Base-by-base conservation (phyloP, 2,888 invertebrate genomes). In the Polydrusus pterygomalis region DNA sequence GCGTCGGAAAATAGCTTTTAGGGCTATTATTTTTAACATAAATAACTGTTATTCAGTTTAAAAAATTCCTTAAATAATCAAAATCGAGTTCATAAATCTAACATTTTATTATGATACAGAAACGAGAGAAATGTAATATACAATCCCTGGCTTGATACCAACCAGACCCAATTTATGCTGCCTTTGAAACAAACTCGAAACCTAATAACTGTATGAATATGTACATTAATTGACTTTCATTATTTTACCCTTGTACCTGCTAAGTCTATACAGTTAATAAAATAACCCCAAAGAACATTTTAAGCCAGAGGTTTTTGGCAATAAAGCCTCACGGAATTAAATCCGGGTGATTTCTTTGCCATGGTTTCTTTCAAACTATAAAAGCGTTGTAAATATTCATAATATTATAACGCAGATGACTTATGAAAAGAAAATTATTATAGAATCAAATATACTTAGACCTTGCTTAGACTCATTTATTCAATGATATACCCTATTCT, bases 201-300 rank as follows among this genome's bases (percentile, higher is more conserved):
- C 47, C 17, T 49, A 49, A 49, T 49, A 49, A 49, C 47, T 49
- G 47, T 17, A 49, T 49, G 47, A 49, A 49, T 49, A 49, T 49
- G 47, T 15, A 49, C 17, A 49, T 49, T 43, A 43, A 43, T 43
- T 49, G 9, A 49, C 47, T 49, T 49, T 45, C 45, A 45, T 45
- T 45, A 45, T 13, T 45, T 49, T 17, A 9, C 47, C 17, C 47
- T 17, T 49, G 17, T 49, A 49, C 9, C 47, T 17, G 17, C 15
- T 49, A 17, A 49, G 47, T 15, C 17, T 15, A 1, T n/a, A 49
- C 17, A 49, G 17, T 15, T 5, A 49, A 49, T 49, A 15, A 49
- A 49, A 49, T 49, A n/a, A 8, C 1, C 1, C 43, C n/a, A 43
- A 43, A 0, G 13, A 40, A 40, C 40, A 11, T 25, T 25, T 40